Evolutionary conservation across 1,140 invertebrate species (phyloP).

Genomic region (Pachyrhynchus sulphureomaculatus): DNA sequence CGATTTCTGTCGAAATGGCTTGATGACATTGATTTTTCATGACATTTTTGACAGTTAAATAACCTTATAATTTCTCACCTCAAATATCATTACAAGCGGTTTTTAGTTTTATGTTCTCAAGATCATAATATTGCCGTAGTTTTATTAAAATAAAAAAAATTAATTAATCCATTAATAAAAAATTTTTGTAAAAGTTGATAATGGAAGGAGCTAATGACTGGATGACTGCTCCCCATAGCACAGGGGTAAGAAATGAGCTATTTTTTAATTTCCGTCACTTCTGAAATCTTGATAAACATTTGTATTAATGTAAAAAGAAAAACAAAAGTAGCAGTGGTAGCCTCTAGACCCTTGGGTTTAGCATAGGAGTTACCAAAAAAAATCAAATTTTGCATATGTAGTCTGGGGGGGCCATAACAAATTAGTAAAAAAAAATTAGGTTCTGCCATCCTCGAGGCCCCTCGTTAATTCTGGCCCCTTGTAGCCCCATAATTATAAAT

Average conservation of each 20-base stretch:
- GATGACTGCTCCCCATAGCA: slow-evolving; percentile 69
- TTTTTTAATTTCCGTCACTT: slow-evolving; percentile 36
- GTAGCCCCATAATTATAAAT: too few species aligned
- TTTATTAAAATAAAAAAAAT: not conserved
- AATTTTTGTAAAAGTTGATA: not conserved
- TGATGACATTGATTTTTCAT: not conserved
- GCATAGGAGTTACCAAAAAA: too few species aligned
- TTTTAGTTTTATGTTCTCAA: too few species aligned
- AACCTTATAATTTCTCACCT: too few species aligned
- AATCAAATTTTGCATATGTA: too few species aligned
- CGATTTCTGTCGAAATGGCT: not conserved
- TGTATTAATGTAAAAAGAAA: not conserved
- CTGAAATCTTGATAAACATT: not conserved
- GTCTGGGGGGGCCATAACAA: too few species aligned
- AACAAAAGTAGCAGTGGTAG: not conserved
- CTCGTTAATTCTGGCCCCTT: too few species aligned
- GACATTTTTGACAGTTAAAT: not conserved
- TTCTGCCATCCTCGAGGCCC: too few species aligned
- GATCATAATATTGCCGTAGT: not conserved
- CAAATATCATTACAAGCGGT: not conserved
- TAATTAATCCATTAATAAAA: too few species aligned
- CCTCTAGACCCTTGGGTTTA: too few species aligned
- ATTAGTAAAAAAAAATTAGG: too few species aligned
- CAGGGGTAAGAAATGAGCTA: slow-evolving; percentile 62
- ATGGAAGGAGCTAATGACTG: slow-evolving; percentile 56